Evolutionary conservation across 2,888 invertebrate genomes (phyloP), one percentile per base, ranked within the genome.

Genomic region (Cinara cedri): DNA sequence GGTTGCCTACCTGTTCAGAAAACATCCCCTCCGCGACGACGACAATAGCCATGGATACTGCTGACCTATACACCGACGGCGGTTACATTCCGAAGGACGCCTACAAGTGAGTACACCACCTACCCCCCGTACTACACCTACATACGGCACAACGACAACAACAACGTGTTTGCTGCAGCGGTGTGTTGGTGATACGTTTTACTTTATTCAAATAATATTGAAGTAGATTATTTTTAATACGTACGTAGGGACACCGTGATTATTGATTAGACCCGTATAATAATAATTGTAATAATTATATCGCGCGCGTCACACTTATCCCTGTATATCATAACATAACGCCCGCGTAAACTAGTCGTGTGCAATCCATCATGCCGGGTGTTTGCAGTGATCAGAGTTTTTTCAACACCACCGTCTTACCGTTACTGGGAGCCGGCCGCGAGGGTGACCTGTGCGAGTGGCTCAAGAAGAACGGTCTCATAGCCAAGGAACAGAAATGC

Each of bases 361-460:
- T 46, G 49, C 55, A 19, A 46, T 65, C 65, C 66, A 34, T 49
- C 46, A 76, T 76, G 65, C 66, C 46, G 57, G 78, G 68, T 51
- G 60, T 68, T 85, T 84, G 19, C 82, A 86, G 86, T 72, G 85
- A 85, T 81, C 83, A 85, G 8, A 87, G 87, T 63, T 87, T 86
- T 81, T 88, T 87, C 80, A 87, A 87, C 81, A 84, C 87, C 74
- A 87, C 87, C 0, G 86, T 89, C 13, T 85, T 86, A 71, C 88
- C 88, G 51, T 86, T 88, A 86, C 82, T 89, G 19, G 86, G 86
- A 78, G 86, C 86, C 42, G 88, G 88, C 2, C 88, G 88, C 75
- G 88, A 88, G 83, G 87, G 87, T 11, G 88, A 89, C 83, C 83
- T 89, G 34, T 87, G 88, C 81, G 85, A 86, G 80, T 89, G 88